Conservation (phyloP, 2,797 vertebrate species). For the Orientallactaga sibirica region DNA sequence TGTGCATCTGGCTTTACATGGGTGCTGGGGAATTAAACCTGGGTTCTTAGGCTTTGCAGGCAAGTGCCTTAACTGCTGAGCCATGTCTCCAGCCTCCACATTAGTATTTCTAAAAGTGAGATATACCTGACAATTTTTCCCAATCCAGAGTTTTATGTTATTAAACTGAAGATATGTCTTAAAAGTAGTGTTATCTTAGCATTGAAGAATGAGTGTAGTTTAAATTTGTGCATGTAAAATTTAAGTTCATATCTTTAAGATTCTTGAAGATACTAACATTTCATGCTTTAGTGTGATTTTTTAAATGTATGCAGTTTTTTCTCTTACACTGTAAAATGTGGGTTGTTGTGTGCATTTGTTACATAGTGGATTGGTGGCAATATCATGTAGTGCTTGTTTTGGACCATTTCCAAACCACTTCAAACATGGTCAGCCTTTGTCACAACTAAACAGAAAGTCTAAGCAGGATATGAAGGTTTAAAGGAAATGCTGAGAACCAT, state of each 20-base stretch:
- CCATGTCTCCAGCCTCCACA: neutral
- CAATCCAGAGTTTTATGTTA: neutral
- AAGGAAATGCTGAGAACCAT: slow-evolving; percentile 23
- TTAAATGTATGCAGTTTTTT: neutral
- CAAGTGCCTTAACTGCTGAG: too few relatives aligned
- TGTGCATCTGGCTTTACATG: too few relatives aligned
- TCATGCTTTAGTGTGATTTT: neutral
- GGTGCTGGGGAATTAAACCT: too few relatives aligned
- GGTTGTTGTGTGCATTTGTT: neutral
- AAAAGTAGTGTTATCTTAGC: neutral
- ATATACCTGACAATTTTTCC: neutral
- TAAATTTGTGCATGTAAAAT: neutral
- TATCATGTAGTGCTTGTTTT: slow-evolving; percentile 13
- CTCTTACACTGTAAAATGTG: neutral
- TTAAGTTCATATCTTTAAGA: neutral
- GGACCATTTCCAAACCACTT: neutral
- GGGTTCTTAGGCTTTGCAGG: too few relatives aligned
- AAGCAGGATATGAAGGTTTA: slow-evolving; percentile 6
- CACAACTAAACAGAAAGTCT: slow-evolving; percentile 47
- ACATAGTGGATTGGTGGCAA: slow-evolving; percentile 19
- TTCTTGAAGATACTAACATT: neutral
- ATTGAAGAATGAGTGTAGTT: neutral
- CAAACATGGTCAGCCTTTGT: slow-evolving; percentile 4
- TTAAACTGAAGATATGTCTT: neutral
- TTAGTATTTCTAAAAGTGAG: neutral